Evolutionary conservation across 2,797 vertebrate genomes (phyloP).

Genomic region (Capromys pilorides): DNA sequence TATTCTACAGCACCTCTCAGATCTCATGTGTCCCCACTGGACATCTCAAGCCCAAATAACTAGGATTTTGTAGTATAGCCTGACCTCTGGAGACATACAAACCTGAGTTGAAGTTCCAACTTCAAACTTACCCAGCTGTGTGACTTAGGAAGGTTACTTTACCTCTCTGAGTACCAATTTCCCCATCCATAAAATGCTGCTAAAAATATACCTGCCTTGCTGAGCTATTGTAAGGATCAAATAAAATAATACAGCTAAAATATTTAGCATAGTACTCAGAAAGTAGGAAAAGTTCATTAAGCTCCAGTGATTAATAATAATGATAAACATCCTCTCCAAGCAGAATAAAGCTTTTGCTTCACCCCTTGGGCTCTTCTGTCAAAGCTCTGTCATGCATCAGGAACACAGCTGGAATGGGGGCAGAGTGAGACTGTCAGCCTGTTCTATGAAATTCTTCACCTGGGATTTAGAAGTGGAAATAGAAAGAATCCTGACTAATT

Average conservation of each 20-base stretch:
- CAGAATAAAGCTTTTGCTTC: background rate
- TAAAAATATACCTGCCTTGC: slow-evolving; percentile 1
- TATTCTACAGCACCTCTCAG: background rate
- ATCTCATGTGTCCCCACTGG: background rate
- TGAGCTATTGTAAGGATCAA: slow-evolving; percentile 42
- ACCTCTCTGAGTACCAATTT: slow-evolving; percentile 52
- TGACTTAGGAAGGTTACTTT: slow-evolving; percentile 7
- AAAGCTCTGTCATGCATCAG: slow-evolving; percentile 64
- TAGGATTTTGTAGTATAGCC: background rate
- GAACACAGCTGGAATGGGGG: slow-evolving; percentile 32
- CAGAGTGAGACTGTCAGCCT: slow-evolving; percentile 58
- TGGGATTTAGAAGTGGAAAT: slow-evolving; percentile 72
- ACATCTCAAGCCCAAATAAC: background rate
- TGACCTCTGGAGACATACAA: slow-evolving; percentile 31
- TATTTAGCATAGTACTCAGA: slow-evolving; percentile 49
- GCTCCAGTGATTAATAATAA: slow-evolving; percentile 69
- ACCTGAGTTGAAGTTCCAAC: background rate
- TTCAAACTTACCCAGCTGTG: slow-evolving; percentile 10
- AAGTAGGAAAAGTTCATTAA: slow-evolving; percentile 63
- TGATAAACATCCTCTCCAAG: slow-evolving; percentile 58
- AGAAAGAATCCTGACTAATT: slow-evolving; percentile 68
- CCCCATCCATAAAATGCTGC: slow-evolving; percentile 38
- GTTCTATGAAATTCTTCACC: slow-evolving; percentile 70
- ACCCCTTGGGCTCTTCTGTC: slow-evolving; percentile 67
- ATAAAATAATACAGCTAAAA: slow-evolving; percentile 48